Evolutionary conservation across 1,140 invertebrate species (phyloP).

Genomic region (Anagrus nilaparvatae): DNA sequence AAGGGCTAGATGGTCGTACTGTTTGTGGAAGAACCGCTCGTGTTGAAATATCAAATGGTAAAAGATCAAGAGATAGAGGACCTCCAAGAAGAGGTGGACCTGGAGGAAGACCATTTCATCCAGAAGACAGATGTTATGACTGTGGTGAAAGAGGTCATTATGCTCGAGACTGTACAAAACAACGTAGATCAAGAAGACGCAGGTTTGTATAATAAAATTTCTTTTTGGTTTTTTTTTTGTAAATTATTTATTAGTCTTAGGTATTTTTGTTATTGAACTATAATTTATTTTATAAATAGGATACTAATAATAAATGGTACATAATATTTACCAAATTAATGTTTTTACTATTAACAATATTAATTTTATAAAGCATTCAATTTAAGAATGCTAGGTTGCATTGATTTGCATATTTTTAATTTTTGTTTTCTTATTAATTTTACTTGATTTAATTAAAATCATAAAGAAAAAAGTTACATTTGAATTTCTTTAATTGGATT

Average conservation of each 20-base stretch:
- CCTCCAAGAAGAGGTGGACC: slow-evolving; percentile 44
- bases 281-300: no score
- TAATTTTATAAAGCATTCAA: not conserved
- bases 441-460: no score
- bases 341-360: slow-evolving; percentile 6
- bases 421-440: not conserved
- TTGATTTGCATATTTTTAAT: not conserved
- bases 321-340: slow-evolving; percentile 1
- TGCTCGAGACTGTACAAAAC: slow-evolving; percentile 73
- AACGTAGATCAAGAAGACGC: slow-evolving; percentile 43
- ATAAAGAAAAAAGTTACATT: no score
- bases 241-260: not conserved
- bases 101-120: slow-evolving; percentile 52
- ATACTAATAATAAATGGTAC: not conserved
- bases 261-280: not conserved
- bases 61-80: slow-evolving; percentile 38
- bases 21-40: slow-evolving; percentile 82
- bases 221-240: not conserved
- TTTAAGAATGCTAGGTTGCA: not conserved
- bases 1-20: slow-evolving; percentile 61
- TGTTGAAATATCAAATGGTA: slow-evolving; percentile 86
- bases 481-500: no score
- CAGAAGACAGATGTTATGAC: slow-evolving; percentile 83
- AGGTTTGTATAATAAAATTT: slow-evolving; percentile 40
- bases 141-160: slow-evolving; percentile 87